Evolutionary conservation across 1,140 invertebrate species (phyloP).

Genomic region (Leguminivora glycinivorella): DNA sequence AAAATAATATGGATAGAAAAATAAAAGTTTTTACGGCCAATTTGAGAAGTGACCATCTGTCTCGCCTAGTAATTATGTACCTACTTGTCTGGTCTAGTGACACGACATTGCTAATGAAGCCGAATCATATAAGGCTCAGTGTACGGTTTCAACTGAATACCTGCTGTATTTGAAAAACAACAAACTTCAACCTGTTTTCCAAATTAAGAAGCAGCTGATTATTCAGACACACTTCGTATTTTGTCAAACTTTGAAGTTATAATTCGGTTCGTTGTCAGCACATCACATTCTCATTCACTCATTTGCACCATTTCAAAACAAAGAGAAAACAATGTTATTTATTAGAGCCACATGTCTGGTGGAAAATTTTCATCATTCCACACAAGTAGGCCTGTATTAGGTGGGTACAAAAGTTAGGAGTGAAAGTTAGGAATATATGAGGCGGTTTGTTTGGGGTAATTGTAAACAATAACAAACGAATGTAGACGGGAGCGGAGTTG

Average conservation of each 20-base stretch:
- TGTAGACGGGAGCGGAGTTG: conserved; percentile 36
- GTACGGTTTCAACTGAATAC: no score
- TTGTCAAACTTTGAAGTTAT: neutral
- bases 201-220: neutral
- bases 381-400: conserved; percentile 41
- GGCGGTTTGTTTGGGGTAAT: conserved; percentile 52
- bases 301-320: conserved; percentile 14
- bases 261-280: conserved; percentile 3
- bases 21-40: no score
- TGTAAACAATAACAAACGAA: conserved; percentile 60
- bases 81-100: no score
- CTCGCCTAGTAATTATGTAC: no score
- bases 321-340: conserved; percentile 31
- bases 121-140: no score
- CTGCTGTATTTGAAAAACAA: no score
- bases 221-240: neutral
- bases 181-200: no score
- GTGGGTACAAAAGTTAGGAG: conserved; percentile 40
- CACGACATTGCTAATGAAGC: no score
- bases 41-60: no score
- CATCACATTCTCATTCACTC: conserved; percentile 7
- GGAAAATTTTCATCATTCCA: conserved; percentile 44
- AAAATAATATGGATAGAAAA: no score
- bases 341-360: conserved; percentile 32
- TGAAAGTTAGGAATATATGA: conserved; percentile 50